Evolutionary conservation across 2,113 vertebrate species (phyloP).

Genomic region (Phalacrocorax aristotelis): DNA sequence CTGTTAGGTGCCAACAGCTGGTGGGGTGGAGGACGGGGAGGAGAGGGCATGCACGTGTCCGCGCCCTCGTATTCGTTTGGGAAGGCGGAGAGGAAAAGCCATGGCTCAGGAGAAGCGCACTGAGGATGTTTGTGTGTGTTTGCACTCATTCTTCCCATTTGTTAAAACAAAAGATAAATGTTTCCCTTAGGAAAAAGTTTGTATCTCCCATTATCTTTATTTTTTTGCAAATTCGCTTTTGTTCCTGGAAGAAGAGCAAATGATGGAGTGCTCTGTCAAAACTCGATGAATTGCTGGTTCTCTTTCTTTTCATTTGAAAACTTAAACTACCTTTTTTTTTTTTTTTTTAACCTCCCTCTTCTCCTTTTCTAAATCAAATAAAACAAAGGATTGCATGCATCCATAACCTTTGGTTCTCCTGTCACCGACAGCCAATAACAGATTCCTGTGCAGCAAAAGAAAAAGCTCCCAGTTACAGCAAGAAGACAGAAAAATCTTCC

Average conservation of each 20-base stretch:
- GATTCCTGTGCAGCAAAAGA: background rate
- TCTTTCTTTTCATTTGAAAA: background rate
- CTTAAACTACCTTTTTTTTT: background rate
- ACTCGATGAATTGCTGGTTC: background rate
- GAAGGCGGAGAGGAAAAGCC: background rate
- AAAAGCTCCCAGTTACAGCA: background rate
- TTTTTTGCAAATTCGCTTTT: background rate
- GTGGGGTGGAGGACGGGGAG: background rate
- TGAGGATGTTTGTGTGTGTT: background rate
- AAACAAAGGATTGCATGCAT: background rate
- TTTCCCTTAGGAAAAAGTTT: background rate
- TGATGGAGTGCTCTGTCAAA: background rate
- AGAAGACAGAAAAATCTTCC: background rate
- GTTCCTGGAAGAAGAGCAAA: background rate
- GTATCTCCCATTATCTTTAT: background rate
- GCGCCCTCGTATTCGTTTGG: background rate
- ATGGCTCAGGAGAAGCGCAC: background rate
- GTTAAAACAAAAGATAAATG: background rate
- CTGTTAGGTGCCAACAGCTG: background rate
- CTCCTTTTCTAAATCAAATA: background rate
- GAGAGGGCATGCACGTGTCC: rapidly evolving
- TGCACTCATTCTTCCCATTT: background rate
- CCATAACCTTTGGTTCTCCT: background rate
- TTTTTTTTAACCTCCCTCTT: background rate
- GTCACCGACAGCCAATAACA: background rate